Evolutionary conservation across 2,888 invertebrate genomes (phyloP), one percentile per base, ranked within the genome.

Genomic region (Apamea crenata): DNA sequence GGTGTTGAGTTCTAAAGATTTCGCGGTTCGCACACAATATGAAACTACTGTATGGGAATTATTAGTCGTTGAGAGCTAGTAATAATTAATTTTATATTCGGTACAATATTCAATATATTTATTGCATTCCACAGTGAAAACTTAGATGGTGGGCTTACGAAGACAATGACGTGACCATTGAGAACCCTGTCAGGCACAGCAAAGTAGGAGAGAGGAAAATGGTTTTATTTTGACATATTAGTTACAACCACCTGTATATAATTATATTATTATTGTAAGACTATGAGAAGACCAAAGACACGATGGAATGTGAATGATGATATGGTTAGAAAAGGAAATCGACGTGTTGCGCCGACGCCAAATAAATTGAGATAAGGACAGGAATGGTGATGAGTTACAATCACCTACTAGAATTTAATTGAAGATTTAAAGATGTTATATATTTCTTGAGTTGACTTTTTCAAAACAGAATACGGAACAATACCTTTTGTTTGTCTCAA

Each of bases 1-100:
- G 90, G 92, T 92, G 91, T 93, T 91, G 85, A 90, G 82, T 91
- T 92, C 91, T 91, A 91, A 91, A 92, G 92, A 88, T 84, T 87
- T 91, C 88, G 93, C 92, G 89, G 87, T 87, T 90, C 89, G 88
- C 87, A 87, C 84, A 89, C 88, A 94, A 94, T 92, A 87, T 87
- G 91, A 93, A 91, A 91, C 89, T 74, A 75, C 90, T 91, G 88
- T 90, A 89, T 94, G 93, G 91, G 93, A 94, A 85, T 86, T 73
- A 94, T 92, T 91, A 88, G 88, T 92, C 89, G 90, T 91, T 91
- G 90, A 84, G 80, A 74, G 53, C 21, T 71, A 16, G n/a, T 53
- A 77, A 32, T 72, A 50, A 21, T 74, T 40, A 59, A 74, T 85
- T 68, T 65, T 32, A 73, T 40, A 56, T 63, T 59, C 1, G 16